These are phyloP conservation scores for Trissoscelio sp. DNA, from an alignment of 2,888 invertebrate species.

Conservation along the genomic window DNA sequence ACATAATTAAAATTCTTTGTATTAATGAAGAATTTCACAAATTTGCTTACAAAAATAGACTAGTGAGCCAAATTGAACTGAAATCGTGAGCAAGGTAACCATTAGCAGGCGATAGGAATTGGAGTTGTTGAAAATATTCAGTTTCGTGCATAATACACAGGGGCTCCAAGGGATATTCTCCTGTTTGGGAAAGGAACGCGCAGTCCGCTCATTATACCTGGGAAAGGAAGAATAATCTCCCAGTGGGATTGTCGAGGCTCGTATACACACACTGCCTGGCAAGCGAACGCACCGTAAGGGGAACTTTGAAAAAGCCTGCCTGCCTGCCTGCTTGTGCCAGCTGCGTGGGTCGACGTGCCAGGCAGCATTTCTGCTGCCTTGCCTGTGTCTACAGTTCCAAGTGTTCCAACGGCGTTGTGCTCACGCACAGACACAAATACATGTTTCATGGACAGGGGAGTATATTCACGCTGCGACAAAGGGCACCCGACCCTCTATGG, in stretches of 20 bases:
- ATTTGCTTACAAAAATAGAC: too few relatives aligned
- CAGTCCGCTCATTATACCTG: constrained; percentile 69
- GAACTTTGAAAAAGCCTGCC: constrained; percentile 71
- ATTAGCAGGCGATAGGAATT: constrained; percentile 13
- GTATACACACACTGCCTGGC: constrained; percentile 61
- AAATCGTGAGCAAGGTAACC: background rate
- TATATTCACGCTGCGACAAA: constrained; percentile 76
- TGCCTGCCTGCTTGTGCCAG: too few relatives aligned
- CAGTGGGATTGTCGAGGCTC: constrained; percentile 79
- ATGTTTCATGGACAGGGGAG: constrained; percentile 67
- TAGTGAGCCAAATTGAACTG: constrained; percentile 9
- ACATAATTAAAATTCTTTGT: too few relatives aligned
- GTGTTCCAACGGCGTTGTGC: background rate
- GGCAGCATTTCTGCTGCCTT: constrained; percentile 45
- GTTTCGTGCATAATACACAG: constrained; percentile 38
- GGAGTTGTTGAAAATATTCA: constrained; percentile 45
- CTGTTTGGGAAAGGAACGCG: constrained; percentile 64
- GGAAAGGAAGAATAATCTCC: constrained; percentile 78
- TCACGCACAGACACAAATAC: constrained; percentile 43
- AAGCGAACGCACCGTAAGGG: constrained; percentile 65
- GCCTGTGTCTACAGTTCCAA: constrained; percentile 57
- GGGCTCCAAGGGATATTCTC: constrained; percentile 62
- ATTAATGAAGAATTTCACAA: too few relatives aligned
- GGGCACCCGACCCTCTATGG: constrained; percentile 78
- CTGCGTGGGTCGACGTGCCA: constrained; percentile 68